Percentiles rank a stretch among this genome's conserved stretches.
Conservation (phyloP, 2,797 vertebrate species). For the Protosalanx chinensis region DNA sequence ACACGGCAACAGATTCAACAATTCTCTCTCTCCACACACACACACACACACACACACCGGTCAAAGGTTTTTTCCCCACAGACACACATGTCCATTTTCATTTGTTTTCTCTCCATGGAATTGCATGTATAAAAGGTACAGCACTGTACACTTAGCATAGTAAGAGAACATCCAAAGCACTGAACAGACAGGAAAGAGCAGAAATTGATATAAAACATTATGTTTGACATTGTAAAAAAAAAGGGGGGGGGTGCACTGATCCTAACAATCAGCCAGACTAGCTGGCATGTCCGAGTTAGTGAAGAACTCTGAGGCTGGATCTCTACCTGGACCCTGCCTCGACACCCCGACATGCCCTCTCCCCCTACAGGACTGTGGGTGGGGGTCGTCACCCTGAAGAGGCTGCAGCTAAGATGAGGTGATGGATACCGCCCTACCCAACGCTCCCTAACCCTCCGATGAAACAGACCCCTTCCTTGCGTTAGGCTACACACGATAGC, state of each 20-base stretch:
- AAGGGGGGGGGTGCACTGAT: background rate
- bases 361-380: background rate
- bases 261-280: background rate
- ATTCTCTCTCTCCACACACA: background rate
- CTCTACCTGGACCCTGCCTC: background rate
- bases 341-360: too few species aligned
- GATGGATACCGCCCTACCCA: background rate
- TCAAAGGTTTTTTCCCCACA: background rate
- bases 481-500: too few species aligned
- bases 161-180: background rate
- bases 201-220: background rate
- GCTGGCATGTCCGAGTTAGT: background rate
- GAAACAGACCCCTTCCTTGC: too few species aligned
- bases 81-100: background rate
- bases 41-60: background rate
- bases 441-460: too few species aligned
- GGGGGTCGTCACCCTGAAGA: background rate
- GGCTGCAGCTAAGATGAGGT: background rate
- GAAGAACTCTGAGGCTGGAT: background rate
- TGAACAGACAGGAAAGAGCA: background rate
- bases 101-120: background rate
- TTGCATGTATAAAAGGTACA: conserved; percentile 1
- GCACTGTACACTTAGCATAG: background rate
- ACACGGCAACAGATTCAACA: background rate
- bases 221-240: background rate